Percentiles rank a stretch among this genome's conserved stretches.
Conservation (phyloP, 2,797 vertebrate genomes). For the Cirrhinus molitorella region DNA sequence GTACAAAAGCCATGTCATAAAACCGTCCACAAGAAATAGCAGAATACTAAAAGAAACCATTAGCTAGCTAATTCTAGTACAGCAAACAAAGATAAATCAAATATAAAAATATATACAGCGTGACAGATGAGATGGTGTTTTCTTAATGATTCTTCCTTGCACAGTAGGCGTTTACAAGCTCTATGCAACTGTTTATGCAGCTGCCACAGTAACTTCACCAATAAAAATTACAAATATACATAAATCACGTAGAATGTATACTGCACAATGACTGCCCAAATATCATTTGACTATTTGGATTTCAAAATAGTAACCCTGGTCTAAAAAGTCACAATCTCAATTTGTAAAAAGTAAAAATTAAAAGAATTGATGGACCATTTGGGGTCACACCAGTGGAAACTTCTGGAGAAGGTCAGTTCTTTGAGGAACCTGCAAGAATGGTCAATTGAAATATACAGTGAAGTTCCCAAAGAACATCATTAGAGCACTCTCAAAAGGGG, state of each 20-base stretch:
- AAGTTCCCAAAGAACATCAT: not conserved
- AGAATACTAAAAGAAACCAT: not conserved
- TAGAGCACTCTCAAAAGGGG: not conserved
- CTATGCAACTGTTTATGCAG: slow-evolving; percentile 30
- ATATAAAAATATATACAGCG: slow-evolving; percentile 13
- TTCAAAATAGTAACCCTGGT: not conserved
- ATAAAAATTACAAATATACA: not conserved
- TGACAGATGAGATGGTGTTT: slow-evolving; percentile 45
- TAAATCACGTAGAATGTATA: not conserved
- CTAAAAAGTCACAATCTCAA: slow-evolving; percentile 1
- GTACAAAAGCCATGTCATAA: not conserved
- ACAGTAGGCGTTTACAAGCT: slow-evolving; percentile 39
- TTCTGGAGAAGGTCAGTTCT: not conserved
- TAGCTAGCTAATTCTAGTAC: not conserved
- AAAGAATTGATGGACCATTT: not conserved
- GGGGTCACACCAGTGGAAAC: not conserved
- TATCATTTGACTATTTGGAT: not conserved
- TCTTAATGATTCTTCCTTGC: slow-evolving; percentile 24
- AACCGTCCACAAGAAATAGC: not conserved
- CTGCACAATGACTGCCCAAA: not conserved
- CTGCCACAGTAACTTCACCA: slow-evolving; percentile 5
- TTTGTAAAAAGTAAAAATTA: not conserved
- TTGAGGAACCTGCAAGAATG: not conserved
- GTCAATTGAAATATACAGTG: not conserved
- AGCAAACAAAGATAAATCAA: not conserved